Evolutionary conservation across 2,888 invertebrate species (phyloP), one percentile per base, ranked within the genome.

Genomic region (Hypena proboscidalis): DNA sequence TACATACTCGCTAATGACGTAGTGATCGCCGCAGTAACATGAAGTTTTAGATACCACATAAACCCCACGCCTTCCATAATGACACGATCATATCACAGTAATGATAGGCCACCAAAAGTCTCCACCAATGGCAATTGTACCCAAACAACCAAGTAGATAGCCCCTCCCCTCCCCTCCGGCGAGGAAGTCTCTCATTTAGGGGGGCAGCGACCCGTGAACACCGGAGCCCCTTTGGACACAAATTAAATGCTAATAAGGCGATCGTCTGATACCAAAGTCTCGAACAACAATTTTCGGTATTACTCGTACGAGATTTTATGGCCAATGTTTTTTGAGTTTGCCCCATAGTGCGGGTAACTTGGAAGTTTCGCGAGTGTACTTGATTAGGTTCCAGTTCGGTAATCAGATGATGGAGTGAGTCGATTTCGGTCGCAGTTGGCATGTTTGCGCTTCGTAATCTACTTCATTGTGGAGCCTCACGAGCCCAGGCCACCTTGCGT

Each of bases 161-260:
- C 70, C 78, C 83, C 81, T 73, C 85, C 85, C 74, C 68, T 64
- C 58, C 77, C 86, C 78, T 61, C 61, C 43, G 81, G 86, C 85
- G 65, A 88, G 89, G 90, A 90, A 88, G 88, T 88, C 75, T 78
- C 84, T 82, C 82, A 83, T 89, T 90, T 89, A 67, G 79, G 83
- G 81, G 85, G 81, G 75, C 89, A 88, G 56, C 90, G 87, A 86
- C 83, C 90, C 90, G 77, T 88, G 82, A 84, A 85, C 67, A 67
- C 78, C 48, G 39, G 47, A 62, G 51, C 53, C 85, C 85, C 87
- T 83, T 85, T 84, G 80, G 81, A 74, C 77, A 79, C 80, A 79
- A 85, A 89, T 90, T 90, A 90, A 85, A 90, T 90, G 90, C 85
- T 88, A 90, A 90, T 90, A 83, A 85, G 83, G 60, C 74, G 83